Base-by-base conservation (phyloP, 2,113 vertebrate species). In the Octodon degus region DNA sequence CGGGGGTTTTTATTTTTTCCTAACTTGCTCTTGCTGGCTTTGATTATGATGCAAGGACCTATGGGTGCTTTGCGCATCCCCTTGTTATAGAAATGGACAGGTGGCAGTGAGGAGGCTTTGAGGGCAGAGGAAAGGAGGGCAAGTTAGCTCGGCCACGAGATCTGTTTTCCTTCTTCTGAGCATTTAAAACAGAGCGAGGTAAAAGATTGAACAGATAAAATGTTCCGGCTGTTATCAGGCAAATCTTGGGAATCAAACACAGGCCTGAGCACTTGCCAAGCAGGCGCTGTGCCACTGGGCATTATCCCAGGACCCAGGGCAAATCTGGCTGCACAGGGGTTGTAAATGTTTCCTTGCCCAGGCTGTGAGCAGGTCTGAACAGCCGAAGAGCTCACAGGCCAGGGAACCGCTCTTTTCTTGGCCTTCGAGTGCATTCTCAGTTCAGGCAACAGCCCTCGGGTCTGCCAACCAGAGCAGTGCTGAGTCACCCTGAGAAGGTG, bases 61-160 rank as follows among this genome's bases (percentile, higher is more conserved):
- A 20, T 9, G 68, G 22, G 37, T n/a, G 37, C 70, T 67, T 40
- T 58, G 80, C 17, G 5, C 8, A 3, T 43, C 50, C 43, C 37
- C 13, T 53, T 12, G 19, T 32, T 62, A 8, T 55, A 24, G 27
- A 87, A 53, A 13, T 0, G 14, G 24, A 25, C 32, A 27, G 1
- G 27, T 0, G 9, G 37, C 4, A 60, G 0, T 0, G 47, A 60
- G 34, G 37, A 1, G 1, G 25, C 37, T 76, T 60, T 0, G 0
- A 10, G 60, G 37, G 27, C 5, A 27, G 60, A 53, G 37, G 24
- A 17, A 7, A 13, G 50, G 24, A 5, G 50, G 30, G 11, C 6
- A 47, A 24, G 32, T 12, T 2, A 5, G 19, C 7, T 9, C 20
- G n/a, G 22, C 63, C 81, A 14, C 5, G 0, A 7, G 8, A 5